Evolutionary conservation across 2,797 vertebrate species (phyloP), one percentile per base, ranked within the genome.

Genomic region (Mormyrus hasselquistii): DNA sequence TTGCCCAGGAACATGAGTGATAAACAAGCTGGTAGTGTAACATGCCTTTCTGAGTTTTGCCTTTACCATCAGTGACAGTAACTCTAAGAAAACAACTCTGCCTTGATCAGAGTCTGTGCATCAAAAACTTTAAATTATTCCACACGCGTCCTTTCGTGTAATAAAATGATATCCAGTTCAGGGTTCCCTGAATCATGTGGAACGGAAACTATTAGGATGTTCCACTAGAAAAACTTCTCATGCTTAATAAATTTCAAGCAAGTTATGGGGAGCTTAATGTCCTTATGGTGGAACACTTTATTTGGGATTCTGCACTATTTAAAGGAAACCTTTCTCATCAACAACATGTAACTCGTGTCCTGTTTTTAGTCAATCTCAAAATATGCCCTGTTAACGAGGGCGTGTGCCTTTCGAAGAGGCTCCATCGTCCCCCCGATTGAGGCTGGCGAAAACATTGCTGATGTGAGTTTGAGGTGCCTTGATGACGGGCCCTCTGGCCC

Each of bases 191-290:
- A 95, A 95, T 94, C 93, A 94, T 93, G 92, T 92, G 92, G 93
- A 93, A 91, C 88, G 88, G 91, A 95, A 93, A 93, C 94, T 91
- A 95, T 96, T 95, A 87, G 95, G 94, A 96, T 95, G 95, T 95
- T 95, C 93, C 93, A 95, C 94, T 94, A 94, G 93, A 95, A 96
- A 94, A 96, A 96, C 95, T 94, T 95, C 94, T 96, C 94, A 96
- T 93, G 95, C 95, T 94, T 94, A 94, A 95, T 95, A 95, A 93
- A 95, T 94, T 95, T 95, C 93, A 93, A 95, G 95, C 92, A 47
- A 92, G 93, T 95, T 95, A 94, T 94, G 93, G 93, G 93, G 19
- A 89, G 83, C 90, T 88, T 92, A 90, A 87, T 55, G 86, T 87
- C 86, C 93, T 94, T 90, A 94, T 95, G 94, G 93, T 95, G 92